Conservation (phyloP, 2,797 vertebrate genomes). For the Muraenolepis orangiensis region DNA sequence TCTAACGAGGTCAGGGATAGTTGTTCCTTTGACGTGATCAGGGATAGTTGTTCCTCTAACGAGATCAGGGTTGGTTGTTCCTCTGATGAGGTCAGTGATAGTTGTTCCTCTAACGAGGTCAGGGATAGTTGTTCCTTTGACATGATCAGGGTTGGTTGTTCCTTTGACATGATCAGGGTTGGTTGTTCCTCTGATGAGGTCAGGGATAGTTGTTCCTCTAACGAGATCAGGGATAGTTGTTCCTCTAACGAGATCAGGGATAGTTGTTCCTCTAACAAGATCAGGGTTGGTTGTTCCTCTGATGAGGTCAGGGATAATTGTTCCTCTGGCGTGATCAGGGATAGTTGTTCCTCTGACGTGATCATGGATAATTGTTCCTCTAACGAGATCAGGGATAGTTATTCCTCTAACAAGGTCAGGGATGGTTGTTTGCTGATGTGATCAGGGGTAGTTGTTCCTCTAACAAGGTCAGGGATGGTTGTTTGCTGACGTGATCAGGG, state of each 20-base stretch:
- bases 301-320: background rate
- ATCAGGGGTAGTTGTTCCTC: background rate
- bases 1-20: background rate
- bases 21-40: no score
- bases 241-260: no score
- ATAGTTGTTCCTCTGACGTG: background rate
- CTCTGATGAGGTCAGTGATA: no score
- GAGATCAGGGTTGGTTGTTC: background rate
- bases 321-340: no score
- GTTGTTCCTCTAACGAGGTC: background rate
- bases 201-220: background rate
- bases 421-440: no score
- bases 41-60: background rate
- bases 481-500: no score
- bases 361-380: no score
- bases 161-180: background rate
- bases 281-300: background rate
- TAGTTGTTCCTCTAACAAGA: background rate
- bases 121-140: background rate
- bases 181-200: no score
- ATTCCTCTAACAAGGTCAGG: background rate
- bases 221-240: background rate
- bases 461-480: background rate
- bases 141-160: background rate
- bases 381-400: no score